A percentile compares a stretch with the other conserved stretches of the same genome.
phyloP scores from a whole-genome alignment of 1,140 invertebrate species.

The Thrips palmi region DNA sequence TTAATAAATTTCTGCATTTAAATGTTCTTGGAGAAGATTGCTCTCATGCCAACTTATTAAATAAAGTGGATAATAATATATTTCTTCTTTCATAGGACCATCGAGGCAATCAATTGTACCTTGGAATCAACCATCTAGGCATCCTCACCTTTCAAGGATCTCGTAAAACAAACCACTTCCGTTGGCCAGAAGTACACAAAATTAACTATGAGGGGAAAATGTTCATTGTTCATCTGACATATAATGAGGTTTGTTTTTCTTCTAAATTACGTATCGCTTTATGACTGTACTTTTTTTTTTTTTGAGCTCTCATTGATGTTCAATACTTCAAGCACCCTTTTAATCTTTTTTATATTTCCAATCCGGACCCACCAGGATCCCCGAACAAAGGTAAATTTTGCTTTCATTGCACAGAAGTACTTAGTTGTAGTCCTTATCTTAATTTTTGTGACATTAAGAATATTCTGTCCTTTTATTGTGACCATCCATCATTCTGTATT shows the following conservation, averaged over 20 bases:
- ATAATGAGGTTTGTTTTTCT: constrained; percentile 35
- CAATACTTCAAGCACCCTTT: not conserved
- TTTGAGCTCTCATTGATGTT: constrained; percentile 10
- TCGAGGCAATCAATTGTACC: constrained; percentile 70
- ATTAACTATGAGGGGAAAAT: constrained; percentile 96
- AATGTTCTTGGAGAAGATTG: not conserved
- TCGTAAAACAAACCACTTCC: constrained; percentile 81
- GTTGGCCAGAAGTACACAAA: constrained; percentile 88
- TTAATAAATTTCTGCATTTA: constrained; percentile 6
- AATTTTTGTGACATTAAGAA: not conserved
- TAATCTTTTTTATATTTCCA: constrained; percentile 9
- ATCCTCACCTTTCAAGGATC: constrained; percentile 89
- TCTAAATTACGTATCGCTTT: not conserved
- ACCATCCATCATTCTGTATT: constrained; percentile 15
- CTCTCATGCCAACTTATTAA: not conserved
- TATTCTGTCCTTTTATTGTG: not conserved
- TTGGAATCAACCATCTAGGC: constrained; percentile 88
- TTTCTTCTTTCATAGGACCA: constrained; percentile 45
- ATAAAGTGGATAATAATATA: constrained; percentile 10
- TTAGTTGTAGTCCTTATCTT: constrained; percentile 1
- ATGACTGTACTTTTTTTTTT: constrained; percentile 8
- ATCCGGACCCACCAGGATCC: constrained; percentile 29
- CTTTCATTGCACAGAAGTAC: not conserved
- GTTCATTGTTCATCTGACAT: constrained; percentile 84
- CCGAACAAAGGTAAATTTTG: constrained; percentile 34